These are phyloP conservation scores for Emydura subglobosa DNA, from an alignment of 2,113 vertebrate species.

Conservation along the genomic window DNA sequence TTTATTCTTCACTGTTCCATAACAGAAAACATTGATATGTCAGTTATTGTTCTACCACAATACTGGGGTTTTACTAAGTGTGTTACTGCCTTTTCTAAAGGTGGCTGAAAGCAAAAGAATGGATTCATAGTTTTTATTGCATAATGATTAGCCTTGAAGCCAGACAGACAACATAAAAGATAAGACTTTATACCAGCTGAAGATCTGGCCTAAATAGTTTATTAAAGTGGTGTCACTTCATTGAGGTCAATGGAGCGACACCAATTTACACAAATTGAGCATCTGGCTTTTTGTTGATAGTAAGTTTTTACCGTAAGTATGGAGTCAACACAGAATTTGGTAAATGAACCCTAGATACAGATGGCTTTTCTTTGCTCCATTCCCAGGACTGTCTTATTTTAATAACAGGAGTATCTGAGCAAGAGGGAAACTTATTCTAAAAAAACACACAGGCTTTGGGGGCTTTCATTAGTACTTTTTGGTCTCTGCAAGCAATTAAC, in stretches of 20 bases:
- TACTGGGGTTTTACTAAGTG: rapidly evolving
- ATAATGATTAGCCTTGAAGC: not conserved
- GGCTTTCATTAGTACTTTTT: conserved; percentile 58
- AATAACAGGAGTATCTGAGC: conserved; percentile 63
- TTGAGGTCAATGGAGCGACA: not conserved
- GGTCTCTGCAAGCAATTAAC: conserved; percentile 57
- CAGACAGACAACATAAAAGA: not conserved
- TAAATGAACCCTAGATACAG: conserved; percentile 25
- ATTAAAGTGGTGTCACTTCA: not conserved
- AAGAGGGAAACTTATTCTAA: conserved; percentile 60
- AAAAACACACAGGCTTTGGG: not conserved
- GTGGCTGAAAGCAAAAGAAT: not conserved
- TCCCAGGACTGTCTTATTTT: conserved; percentile 36
- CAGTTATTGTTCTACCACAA: rapidly evolving
- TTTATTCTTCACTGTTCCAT: not conserved
- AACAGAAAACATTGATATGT: not conserved
- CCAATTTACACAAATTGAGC: conserved; percentile 19
- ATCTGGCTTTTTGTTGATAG: conserved; percentile 14
- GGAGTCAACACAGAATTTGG: conserved; percentile 38
- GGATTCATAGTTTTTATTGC: not conserved
- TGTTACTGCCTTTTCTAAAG: not conserved
- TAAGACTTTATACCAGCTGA: not conserved
- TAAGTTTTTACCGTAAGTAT: conserved; percentile 7
- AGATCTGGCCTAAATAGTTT: too few species aligned
- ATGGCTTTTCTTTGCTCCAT: conserved; percentile 21